Conservation (phyloP, 2,888 invertebrate genomes). For the Temnothorax unifasciatus region DNA sequence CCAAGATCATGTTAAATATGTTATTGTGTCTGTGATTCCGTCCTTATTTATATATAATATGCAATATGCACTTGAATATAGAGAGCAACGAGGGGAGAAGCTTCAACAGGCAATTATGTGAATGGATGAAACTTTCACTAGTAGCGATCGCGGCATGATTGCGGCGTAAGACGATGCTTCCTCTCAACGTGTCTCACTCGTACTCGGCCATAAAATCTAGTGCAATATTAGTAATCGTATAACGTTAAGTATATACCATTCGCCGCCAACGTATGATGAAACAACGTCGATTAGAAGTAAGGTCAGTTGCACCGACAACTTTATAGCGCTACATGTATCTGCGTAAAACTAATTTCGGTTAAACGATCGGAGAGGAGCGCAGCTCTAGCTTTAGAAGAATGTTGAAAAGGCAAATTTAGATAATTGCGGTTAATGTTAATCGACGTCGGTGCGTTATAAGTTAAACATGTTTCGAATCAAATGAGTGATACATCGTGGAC, state of each 20-base stretch:
- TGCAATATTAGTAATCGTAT: slow-evolving; percentile 55
- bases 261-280: slow-evolving; percentile 19
- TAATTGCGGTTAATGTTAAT: not conserved
- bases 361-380: not conserved
- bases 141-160: not conserved
- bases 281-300: slow-evolving; percentile 29
- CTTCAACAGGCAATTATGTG: slow-evolving; percentile 16
- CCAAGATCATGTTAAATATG: slow-evolving; percentile 38
- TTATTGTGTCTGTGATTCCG: slow-evolving; percentile 53
- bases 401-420: slow-evolving; percentile 14
- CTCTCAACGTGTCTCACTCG: slow-evolving; percentile 37
- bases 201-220: slow-evolving; percentile 54
- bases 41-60: slow-evolving; percentile 43
- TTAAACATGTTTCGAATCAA: slow-evolving; percentile 30
- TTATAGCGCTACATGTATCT: not conserved
- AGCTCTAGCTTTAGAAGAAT: not conserved
- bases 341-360: slow-evolving; percentile 12
- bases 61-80: slow-evolving; percentile 36
- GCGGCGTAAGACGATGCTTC: slow-evolving; percentile 25
- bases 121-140: slow-evolving; percentile 28
- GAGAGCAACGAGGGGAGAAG: slow-evolving; percentile 30
- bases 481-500: slow-evolving; percentile 11
- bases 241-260: slow-evolving; percentile 39
- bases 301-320: slow-evolving; percentile 17
- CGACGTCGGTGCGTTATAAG: not conserved